Conservation (phyloP, 2,888 invertebrate species). For the Diaperis boleti region DNA sequence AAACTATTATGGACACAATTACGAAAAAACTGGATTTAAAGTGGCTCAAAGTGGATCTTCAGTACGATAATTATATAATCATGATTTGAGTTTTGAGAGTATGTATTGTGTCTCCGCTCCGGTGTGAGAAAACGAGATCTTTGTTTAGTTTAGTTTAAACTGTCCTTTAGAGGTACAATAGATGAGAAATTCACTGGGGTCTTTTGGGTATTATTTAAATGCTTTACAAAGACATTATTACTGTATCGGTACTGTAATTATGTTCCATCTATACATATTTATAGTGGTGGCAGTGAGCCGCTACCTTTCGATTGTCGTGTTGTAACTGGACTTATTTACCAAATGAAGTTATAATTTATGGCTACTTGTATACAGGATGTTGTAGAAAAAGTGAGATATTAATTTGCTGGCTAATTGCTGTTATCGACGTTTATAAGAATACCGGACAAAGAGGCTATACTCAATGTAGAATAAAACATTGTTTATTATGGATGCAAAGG, state of each 20-base stretch:
- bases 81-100: constrained; percentile 25
- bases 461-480: no score
- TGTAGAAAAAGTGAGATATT: no score
- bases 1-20: not conserved
- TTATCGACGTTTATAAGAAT: no score
- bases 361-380: no score
- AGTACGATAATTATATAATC: constrained; percentile 15
- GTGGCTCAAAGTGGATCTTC: not conserved
- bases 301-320: not conserved
- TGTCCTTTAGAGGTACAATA: constrained; percentile 25
- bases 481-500: no score
- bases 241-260: constrained; percentile 13
- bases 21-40: constrained; percentile 4
- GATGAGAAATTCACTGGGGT: constrained; percentile 32
- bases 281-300: not conserved
- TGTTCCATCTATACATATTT: not conserved
- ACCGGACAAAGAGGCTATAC: no score
- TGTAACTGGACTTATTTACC: not conserved
- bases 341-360: not conserved
- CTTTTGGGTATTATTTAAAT: constrained; percentile 15
- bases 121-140: constrained; percentile 22
- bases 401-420: no score
- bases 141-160: constrained; percentile 23
- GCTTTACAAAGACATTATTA: constrained; percentile 27
- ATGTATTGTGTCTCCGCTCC: constrained; percentile 6